These are phyloP conservation scores for Drosophila rhopaloa DNA, from an alignment of 1,140 invertebrate species.

Conservation along the genomic window DNA sequence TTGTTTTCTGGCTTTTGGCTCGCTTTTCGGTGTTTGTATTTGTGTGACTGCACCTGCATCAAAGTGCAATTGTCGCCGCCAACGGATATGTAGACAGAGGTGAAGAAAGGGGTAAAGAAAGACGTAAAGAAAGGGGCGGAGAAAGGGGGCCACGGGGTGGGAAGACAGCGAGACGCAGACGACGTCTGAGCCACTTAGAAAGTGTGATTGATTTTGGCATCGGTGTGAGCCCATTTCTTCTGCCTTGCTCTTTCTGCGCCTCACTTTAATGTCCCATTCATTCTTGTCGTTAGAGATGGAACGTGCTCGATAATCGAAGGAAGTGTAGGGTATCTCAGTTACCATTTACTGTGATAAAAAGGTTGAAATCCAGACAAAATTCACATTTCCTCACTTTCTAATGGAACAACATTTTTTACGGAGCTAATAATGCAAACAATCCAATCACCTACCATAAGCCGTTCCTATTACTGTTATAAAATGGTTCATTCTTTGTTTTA, in stretches of 20 bases:
- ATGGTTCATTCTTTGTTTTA: no score
- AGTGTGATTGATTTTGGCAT: slow-evolving; percentile 83
- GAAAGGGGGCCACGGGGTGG: slow-evolving; percentile 1
- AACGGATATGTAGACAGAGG: slow-evolving; percentile 17
- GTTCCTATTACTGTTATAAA: no score
- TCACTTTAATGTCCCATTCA: slow-evolving; percentile 50
- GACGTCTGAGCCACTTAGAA: slow-evolving; percentile 70
- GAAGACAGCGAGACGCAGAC: slow-evolving; percentile 15
- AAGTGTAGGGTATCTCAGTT: slow-evolving; percentile 3
- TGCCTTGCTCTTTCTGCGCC: slow-evolving; percentile 33
- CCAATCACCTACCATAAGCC: no score
- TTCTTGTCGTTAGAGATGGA: slow-evolving; percentile 58
- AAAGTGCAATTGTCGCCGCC: slow-evolving; percentile 48
- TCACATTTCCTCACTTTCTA: no score
- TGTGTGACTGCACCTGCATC: slow-evolving; percentile 52
- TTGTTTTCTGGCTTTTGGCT: slow-evolving; percentile 45
- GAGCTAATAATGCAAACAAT: no score
- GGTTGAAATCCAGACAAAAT: no score
- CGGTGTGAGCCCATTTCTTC: slow-evolving; percentile 68
- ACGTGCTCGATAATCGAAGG: slow-evolving; percentile 12
- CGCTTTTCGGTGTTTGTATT: slow-evolving; percentile 33
- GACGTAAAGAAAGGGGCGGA: neutral
- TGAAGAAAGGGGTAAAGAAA: neutral
- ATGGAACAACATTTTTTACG: no score
- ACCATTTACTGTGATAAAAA: neutral